These are phyloP conservation scores for Plectropomus leopardus DNA, from an alignment of 2,113 vertebrate genomes.

Conservation along the genomic window DNA sequence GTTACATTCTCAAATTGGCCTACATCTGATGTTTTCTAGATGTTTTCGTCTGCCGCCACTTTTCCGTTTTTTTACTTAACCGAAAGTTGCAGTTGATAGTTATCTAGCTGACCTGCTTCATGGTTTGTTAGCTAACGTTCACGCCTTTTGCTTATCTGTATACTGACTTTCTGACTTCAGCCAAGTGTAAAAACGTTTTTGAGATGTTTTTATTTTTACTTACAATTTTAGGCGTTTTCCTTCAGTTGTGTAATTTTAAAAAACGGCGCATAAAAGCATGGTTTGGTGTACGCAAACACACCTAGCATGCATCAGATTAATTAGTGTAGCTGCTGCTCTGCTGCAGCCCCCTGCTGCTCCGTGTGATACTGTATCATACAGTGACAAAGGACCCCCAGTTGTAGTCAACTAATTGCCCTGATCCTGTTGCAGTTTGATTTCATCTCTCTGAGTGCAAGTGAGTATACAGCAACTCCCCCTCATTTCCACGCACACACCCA, in stretches of 20 bases:
- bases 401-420: slow-evolving; percentile 3
- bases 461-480: not conserved
- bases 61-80: not conserved
- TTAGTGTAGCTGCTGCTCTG: not conserved
- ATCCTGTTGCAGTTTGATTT: slow-evolving; percentile 26
- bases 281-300: not conserved
- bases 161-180: not conserved
- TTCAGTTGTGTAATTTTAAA: too few species aligned
- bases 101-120: too few species aligned
- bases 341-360: not conserved
- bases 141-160: not conserved
- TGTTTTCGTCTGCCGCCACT: not conserved
- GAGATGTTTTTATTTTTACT: too few species aligned
- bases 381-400: not conserved
- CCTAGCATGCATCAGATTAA: too few species aligned
- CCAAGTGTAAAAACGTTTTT: not conserved
- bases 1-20: not conserved
- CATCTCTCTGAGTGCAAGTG: not conserved
- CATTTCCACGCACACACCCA: not conserved
- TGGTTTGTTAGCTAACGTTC: not conserved
- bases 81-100: too few species aligned
- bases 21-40: too few species aligned
- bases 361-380: not conserved
- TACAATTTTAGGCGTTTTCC: too few species aligned
- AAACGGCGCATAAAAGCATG: not conserved